These are phyloP conservation scores for Mycetomoellerius zeteki DNA, from an alignment of 1,140 invertebrate species.

Conservation along the genomic window DNA sequence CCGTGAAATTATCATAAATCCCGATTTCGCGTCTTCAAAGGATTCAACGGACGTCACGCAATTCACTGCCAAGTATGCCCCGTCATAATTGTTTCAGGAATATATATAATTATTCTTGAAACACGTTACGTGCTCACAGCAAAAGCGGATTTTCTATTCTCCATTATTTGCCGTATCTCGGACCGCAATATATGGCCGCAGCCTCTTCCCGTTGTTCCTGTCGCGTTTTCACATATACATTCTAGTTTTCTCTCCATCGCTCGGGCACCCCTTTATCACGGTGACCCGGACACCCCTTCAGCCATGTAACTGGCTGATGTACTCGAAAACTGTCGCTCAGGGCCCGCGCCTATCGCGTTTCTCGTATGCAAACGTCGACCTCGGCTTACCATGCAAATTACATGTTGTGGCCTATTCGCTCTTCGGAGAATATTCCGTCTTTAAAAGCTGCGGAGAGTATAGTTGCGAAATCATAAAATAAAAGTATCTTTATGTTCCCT, in stretches of 20 bases:
- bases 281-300: not conserved
- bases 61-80: not conserved
- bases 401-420: not conserved
- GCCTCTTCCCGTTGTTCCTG: too few relatives aligned
- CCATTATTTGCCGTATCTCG: not conserved
- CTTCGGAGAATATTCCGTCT: not conserved
- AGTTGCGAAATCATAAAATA: not conserved
- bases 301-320: not conserved
- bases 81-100: constrained; percentile 12
- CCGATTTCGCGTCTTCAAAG: not conserved
- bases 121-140: not conserved
- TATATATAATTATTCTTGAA: constrained; percentile 32
- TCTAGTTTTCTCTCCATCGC: not conserved
- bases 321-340: constrained; percentile 1
- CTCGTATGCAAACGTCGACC: not conserved
- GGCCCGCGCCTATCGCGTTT: not conserved
- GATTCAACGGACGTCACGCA: not conserved
- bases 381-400: not conserved
- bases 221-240: constrained; percentile 10
- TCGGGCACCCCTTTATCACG: not conserved
- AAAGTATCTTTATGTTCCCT: not conserved
- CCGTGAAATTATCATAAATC: constrained; percentile 30
- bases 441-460: not conserved
- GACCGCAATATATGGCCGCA: not conserved
- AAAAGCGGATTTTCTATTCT: not conserved